Percentiles rank a stretch among this genome's conserved stretches.
Evolutionary conservation across 2,888 invertebrate genomes (phyloP).

Genomic region (Trichopoda pennipes): DNA sequence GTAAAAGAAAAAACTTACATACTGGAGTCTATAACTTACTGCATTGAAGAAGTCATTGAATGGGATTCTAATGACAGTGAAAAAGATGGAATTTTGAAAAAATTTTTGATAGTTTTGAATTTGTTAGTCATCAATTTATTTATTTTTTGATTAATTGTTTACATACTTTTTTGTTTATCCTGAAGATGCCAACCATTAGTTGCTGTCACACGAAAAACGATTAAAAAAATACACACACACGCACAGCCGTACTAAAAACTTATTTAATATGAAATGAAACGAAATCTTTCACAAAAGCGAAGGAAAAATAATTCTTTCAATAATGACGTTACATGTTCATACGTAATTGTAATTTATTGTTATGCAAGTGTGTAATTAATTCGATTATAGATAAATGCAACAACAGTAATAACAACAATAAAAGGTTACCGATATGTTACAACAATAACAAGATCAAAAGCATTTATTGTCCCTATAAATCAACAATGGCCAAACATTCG

Average conservation of each 20-base stretch:
- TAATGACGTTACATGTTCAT: constrained; percentile 67
- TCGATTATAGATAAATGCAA: constrained; percentile 63
- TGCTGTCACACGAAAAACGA: constrained; percentile 66
- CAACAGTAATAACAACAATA: constrained; percentile 32
- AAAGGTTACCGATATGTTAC: constrained; percentile 47
- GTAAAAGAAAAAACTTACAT: too few relatives aligned
- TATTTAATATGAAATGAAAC: constrained; percentile 52
- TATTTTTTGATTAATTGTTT: too few relatives aligned
- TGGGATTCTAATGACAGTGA: too few relatives aligned
- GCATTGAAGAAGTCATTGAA: too few relatives aligned
- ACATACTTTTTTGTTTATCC: too few relatives aligned
- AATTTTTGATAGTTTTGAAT: too few relatives aligned
- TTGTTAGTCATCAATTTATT: too few relatives aligned
- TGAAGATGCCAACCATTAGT: too few relatives aligned
- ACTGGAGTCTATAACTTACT: too few relatives aligned
- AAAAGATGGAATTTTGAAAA: too few relatives aligned
- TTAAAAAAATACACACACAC: constrained; percentile 9
- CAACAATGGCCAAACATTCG: constrained; percentile 52
- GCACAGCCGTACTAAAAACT: constrained; percentile 18
- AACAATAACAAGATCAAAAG: constrained; percentile 3
- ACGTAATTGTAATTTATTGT: constrained; percentile 69
- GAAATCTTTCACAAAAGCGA: constrained; percentile 58
- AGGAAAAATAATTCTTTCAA: constrained; percentile 65
- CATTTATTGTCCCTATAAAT: constrained; percentile 47
- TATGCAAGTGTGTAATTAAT: constrained; percentile 70